Base-by-base conservation (phyloP, 2,797 vertebrate genomes). In the Odontamblyopus lacepedii region DNA sequence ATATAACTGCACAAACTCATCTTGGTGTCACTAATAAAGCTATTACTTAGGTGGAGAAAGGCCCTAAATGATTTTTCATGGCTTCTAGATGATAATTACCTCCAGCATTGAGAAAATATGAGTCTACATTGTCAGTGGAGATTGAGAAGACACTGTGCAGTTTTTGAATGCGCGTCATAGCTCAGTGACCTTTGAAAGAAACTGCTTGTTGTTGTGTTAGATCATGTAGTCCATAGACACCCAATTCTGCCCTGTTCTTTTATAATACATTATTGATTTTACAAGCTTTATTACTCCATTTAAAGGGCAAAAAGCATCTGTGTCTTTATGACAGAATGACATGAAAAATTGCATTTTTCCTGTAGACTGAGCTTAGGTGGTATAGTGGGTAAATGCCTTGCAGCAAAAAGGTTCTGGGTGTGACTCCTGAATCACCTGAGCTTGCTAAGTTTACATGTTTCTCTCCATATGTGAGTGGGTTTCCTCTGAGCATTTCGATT, bases 1-100 rank as follows among this genome's bases (percentile, higher is more conserved):
- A 90, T 95, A 95, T 93, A 94, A 91, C 84, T 92, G 91, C 87
- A 92, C 88, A 94, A 95, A 94, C 94, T 92, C 93, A 92, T 95
- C 93, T 94, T 88, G 69, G 89, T 90, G 90, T 88, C 84, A 83
- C 86, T 89, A 89, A 94, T 94, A 94, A 94, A 93, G 91, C 83
- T 92, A 92, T 90, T 88, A 88, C 78, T 84, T 92, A 85, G 84
- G 89, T 23, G 3, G 84, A 89, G 84, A 92, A 88, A 81, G 82
- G 79, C 78, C 81, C 75, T 89, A 84, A 89, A 91, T 80, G 70
- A 19, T 89, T 93, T 84, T 89, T 81, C 86, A 88, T 77, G 74
- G 87, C 89, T 81, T 80, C 72, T 55, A 66, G 76, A 83, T 87
- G 82, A 87, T 93, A 90, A 93, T 70, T 94, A 90, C 82, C 77